Base-by-base conservation (phyloP, 2,888 invertebrate genomes). In the Stegana nigrithorax region DNA sequence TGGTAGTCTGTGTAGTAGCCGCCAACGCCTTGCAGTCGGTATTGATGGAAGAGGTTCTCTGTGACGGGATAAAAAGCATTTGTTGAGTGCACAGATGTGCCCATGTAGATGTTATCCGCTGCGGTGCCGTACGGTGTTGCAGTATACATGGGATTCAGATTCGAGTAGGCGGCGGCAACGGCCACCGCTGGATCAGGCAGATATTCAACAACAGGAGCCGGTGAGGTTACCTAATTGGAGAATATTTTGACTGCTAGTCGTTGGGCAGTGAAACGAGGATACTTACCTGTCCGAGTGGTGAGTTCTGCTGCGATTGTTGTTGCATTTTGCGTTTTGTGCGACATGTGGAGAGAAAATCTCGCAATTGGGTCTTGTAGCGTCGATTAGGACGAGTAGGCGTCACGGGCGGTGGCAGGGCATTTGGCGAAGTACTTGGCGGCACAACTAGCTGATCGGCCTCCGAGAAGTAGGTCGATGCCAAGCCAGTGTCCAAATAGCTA, bases 401-500 rank as follows among this genome's bases (percentile, higher is more conserved):
- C 59, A 90, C 90, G 21, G 90, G 88, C 2, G 89, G 85, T 62
- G 88, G 87, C 66, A 88, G 83, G 27, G 88, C 85, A 74, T 88
- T 87, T 29, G 88, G 87, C 3, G 88, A 87, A 21, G 87, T 85
- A 36, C 87, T 86, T 58, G 87, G 88, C 14, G 90, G 88, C 67
- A 88, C 89, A 62, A 89, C 89, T 17, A 94, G 86, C 83, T 92
- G 93, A 81, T 95, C 95, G 47, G 91, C 90, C 81, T 96, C 96
- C 6, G 93, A 93, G 87, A 96, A 95, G 87, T 96, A 96, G 61
- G 93, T 91, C 80, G 94, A 96, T 14, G 95, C 95, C 68, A 97
- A 88, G 14, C 96, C 96, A 0, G 96, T 96, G 84, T 97, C 97
- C 79, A 98, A 89, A 87, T 98, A 98, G 84, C 97, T 97, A 2